Evolutionary conservation across 2,113 vertebrate genomes (phyloP).

Genomic region (Onychostruthus taczanowskii): DNA sequence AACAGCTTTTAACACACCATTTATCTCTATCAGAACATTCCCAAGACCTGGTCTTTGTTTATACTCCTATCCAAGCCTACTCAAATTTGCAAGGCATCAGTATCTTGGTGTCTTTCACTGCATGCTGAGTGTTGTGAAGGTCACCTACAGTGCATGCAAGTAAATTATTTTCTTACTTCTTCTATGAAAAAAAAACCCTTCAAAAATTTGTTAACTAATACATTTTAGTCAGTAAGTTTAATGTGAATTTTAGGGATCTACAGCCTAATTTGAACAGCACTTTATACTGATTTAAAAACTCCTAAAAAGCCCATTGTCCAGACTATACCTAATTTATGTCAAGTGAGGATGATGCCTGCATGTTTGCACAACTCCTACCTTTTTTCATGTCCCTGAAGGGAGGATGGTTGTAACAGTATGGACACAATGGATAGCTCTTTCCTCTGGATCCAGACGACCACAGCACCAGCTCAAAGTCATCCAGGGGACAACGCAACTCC

Average conservation of each 20-base stretch:
- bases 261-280: neutral
- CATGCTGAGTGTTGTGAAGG: neutral
- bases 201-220: neutral
- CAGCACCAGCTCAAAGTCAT: constrained; percentile 95
- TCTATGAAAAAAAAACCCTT: neutral
- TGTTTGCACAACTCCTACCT: constrained; percentile 73
- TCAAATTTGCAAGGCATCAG: neutral
- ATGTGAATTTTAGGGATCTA: neutral
- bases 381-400: constrained; percentile 99
- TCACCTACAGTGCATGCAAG: neutral
- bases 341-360: neutral
- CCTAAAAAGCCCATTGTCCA: neutral
- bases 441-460: constrained; percentile 94
- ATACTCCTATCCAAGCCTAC: neutral
- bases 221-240: neutral
- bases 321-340: neutral
- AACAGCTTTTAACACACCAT: neutral
- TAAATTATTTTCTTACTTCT: neutral
- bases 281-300: neutral
- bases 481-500: constrained; percentile 92
- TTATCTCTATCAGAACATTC: neutral
- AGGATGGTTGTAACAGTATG: constrained; percentile 94
- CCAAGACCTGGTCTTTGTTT: neutral
- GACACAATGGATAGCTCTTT: constrained; percentile 94
- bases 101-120: neutral